Conservation (phyloP, 2,888 invertebrate species). For the Lasioglossum lativentre region DNA sequence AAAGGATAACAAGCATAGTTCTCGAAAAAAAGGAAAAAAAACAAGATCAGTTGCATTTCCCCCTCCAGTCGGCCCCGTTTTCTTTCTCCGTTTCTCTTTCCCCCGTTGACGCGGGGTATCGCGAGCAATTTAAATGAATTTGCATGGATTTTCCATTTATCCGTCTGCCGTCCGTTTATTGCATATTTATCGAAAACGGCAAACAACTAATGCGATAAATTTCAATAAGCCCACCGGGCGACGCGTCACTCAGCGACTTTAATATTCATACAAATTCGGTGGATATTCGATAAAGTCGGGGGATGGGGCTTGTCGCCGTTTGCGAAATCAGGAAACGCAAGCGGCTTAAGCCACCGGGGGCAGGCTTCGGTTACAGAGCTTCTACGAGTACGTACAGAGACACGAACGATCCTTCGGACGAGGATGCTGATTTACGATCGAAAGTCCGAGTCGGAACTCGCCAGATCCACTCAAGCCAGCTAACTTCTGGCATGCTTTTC, state of each 20-base stretch:
- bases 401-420: constrained; percentile 15
- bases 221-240: constrained; percentile 70
- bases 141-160: constrained; percentile 77
- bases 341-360: constrained; percentile 1
- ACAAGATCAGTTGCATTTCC: constrained; percentile 36
- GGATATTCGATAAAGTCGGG: constrained; percentile 31
- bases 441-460: background rate
- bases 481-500: background rate
- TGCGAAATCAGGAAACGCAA: constrained; percentile 48
- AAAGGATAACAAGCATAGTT: background rate
- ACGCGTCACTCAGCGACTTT: constrained; percentile 64
- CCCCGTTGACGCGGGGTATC: constrained; percentile 18
- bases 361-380: background rate
- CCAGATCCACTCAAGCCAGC: constrained; percentile 3
- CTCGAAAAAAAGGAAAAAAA: background rate
- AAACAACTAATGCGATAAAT: constrained; percentile 75
- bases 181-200: constrained; percentile 77
- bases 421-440: constrained; percentile 38
- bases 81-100: constrained; percentile 21
- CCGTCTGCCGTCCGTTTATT: constrained; percentile 73
- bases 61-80: background rate
- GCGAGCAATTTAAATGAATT: constrained; percentile 73
- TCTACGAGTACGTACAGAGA: constrained; percentile 2
- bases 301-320: background rate
- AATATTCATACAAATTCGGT: constrained; percentile 66